Evolutionary conservation across 2,888 invertebrate species (phyloP).

Genomic region (Ischnura elegans): DNA sequence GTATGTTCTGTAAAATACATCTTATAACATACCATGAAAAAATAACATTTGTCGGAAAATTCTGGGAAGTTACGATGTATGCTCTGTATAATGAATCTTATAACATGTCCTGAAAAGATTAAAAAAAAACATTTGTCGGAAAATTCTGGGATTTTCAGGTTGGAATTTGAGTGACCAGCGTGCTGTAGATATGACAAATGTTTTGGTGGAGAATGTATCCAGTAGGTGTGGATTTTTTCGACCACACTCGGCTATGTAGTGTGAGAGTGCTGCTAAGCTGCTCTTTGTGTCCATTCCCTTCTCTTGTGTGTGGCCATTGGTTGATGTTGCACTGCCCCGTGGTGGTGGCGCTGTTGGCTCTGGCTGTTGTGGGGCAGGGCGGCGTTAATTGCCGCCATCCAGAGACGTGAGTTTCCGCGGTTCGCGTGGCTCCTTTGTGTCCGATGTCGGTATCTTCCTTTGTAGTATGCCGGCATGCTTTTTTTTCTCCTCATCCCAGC

Average conservation of each 20-base stretch:
- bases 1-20: too few relatives aligned
- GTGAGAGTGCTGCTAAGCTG: background rate
- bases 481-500: background rate
- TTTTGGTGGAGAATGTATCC: too few relatives aligned
- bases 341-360: background rate
- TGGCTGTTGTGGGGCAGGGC: background rate
- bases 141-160: too few relatives aligned
- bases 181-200: too few relatives aligned
- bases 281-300: background rate
- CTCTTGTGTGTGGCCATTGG: background rate
- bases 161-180: too few relatives aligned
- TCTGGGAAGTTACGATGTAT: too few relatives aligned
- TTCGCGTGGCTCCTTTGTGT: background rate
- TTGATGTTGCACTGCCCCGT: background rate
- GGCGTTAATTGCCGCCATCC: background rate
- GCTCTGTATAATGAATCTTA: too few relatives aligned
- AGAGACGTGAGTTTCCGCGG: slow-evolving; percentile 10
- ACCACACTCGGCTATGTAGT: background rate
- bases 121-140: too few relatives aligned
- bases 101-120: too few relatives aligned
- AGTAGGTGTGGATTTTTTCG: background rate
- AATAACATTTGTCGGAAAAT: too few relatives aligned
- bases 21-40: too few relatives aligned
- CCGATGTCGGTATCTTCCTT: background rate
- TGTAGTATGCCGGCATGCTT: background rate